Evolutionary conservation across 2,113 vertebrate genomes (phyloP).

Genomic region (Myrmophylax atrothorax): DNA sequence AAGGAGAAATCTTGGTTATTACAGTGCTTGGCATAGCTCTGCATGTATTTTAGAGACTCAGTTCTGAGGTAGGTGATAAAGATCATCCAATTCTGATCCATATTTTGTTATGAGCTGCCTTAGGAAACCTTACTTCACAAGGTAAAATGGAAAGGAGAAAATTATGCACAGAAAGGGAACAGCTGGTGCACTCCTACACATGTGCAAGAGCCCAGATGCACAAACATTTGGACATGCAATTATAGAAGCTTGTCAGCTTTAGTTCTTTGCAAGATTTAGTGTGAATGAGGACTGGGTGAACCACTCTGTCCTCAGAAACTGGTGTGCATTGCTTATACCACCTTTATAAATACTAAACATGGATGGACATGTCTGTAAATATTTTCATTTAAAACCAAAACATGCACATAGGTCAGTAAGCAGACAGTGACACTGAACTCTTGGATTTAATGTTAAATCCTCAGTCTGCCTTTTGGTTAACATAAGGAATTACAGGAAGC

Average conservation of each 20-base stretch:
- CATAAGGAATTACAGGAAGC: background rate
- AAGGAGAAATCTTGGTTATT: background rate
- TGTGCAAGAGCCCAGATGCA: background rate
- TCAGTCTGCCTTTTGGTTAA: background rate
- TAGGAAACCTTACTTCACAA: background rate
- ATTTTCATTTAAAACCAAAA: background rate
- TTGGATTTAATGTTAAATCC: background rate
- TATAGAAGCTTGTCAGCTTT: background rate
- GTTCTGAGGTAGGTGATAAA: background rate
- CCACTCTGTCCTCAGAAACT: background rate
- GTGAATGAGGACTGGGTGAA: background rate
- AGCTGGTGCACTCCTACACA: constrained; percentile 28
- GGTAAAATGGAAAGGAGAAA: background rate
- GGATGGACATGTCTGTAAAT: background rate
- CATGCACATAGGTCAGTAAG: background rate
- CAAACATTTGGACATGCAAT: background rate
- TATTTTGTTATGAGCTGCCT: background rate
- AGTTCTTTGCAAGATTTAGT: background rate
- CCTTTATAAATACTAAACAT: background rate
- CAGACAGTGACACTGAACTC: background rate
- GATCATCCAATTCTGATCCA: background rate
- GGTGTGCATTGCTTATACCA: background rate
- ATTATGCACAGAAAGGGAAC: background rate
- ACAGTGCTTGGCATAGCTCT: background rate
- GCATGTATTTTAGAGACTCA: background rate